phyloP scores from a whole-genome alignment of 1,140 invertebrate species.

The Drosophila obscura region DNA sequence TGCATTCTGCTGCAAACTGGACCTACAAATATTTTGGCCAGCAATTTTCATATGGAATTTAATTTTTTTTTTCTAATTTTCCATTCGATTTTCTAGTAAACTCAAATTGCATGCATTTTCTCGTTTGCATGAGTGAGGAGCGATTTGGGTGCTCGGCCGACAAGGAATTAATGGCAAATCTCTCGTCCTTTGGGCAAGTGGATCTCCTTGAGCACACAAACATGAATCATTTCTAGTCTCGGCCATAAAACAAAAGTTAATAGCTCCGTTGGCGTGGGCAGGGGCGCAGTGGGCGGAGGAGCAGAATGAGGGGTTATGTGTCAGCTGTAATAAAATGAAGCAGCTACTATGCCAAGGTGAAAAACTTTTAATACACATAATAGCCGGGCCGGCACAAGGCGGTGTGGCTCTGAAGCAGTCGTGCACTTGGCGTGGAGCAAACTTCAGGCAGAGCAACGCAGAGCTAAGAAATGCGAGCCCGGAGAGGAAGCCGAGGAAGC shows the following conservation, averaged over 20 bases:
- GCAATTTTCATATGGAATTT: conserved; percentile 49
- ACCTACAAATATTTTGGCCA: conserved; percentile 35
- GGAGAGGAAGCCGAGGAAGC: conserved; percentile 25
- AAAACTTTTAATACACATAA: conserved; percentile 83
- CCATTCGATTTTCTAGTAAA: conserved; percentile 57
- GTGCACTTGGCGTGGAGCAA: conserved; percentile 41
- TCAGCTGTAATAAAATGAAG: conserved; percentile 77
- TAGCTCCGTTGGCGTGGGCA: conserved; percentile 36
- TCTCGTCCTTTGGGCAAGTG: conserved; percentile 31
- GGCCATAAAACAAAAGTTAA: conserved; percentile 76
- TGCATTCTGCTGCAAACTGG: conserved; percentile 50
- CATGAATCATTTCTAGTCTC: conserved; percentile 67
- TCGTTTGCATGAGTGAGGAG: conserved; percentile 7
- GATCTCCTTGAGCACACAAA: conserved; percentile 42
- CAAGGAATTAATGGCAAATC: conserved; percentile 33
- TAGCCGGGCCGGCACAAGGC: conserved; percentile 56
- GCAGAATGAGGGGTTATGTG: conserved; percentile 46
- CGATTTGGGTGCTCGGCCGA: conserved; percentile 12
- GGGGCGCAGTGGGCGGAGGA: conserved; percentile 5
- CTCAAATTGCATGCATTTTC: conserved; percentile 69
- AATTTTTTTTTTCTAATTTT: conserved; percentile 48
- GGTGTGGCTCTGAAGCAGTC: conserved; percentile 18
- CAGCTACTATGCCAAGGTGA: conserved; percentile 63
- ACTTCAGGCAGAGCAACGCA: conserved; percentile 15
- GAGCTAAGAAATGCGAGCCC: conserved; percentile 67